phyloP scores from a whole-genome alignment of 2,113 vertebrate species.

The Tychaedon coryphoeus region DNA sequence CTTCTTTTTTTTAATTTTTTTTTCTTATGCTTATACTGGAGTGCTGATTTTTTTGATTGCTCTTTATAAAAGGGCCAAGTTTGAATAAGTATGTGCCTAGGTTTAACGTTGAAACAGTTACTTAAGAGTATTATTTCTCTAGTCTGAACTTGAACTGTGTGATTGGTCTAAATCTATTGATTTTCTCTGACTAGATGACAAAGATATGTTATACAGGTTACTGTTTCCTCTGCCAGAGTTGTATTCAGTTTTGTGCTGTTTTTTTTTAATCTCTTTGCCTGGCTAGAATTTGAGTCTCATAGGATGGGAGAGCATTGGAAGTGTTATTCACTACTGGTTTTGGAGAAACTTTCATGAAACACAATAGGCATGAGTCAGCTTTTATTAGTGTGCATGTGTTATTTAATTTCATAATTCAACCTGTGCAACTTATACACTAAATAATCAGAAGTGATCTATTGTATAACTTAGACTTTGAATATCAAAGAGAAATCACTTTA shows the following conservation, averaged over 20 bases:
- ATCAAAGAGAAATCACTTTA: neutral
- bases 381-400: neutral
- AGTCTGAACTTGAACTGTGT: neutral
- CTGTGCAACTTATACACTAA: neutral
- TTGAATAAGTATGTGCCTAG: neutral
- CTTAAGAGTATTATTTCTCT: neutral
- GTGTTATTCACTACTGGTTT: neutral
- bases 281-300: neutral
- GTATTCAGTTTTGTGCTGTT: neutral
- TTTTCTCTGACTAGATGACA: neutral
- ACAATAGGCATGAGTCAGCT: neutral
- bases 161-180: neutral
- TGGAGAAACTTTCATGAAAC: neutral
- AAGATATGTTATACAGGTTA: neutral
- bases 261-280: neutral
- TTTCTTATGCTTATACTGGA: accelerated
- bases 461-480: neutral
- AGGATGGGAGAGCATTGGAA: neutral
- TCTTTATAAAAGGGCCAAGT: neutral
- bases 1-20: too few species aligned
- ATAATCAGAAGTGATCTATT: neutral
- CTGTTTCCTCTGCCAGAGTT: neutral
- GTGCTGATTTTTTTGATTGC: neutral
- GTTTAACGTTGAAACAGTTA: neutral
- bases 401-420: neutral